A percentile compares a stretch with the other conserved stretches of the same genome.
Evolutionary conservation across 2,888 invertebrate genomes (phyloP).

Genomic region (Polyploca ridens): DNA sequence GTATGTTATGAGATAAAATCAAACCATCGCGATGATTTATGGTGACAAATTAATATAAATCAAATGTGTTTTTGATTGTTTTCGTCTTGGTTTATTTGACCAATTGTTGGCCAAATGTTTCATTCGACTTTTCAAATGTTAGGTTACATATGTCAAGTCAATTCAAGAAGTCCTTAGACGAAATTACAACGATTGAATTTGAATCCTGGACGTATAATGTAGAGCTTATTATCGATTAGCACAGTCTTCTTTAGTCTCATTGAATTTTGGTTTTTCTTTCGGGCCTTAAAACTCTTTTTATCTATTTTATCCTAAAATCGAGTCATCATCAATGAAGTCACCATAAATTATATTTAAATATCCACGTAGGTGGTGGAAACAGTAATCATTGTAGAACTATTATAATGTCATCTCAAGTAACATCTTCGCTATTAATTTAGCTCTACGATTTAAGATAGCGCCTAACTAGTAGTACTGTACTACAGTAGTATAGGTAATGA

Average conservation of each 20-base stretch:
- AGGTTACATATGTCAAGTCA: too few species aligned
- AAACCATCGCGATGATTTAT: slow-evolving; percentile 52
- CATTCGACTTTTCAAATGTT: too few species aligned
- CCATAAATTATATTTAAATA: not conserved
- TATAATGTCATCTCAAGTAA: slow-evolving; percentile 49
- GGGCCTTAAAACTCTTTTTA: not conserved
- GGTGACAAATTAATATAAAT: slow-evolving; percentile 50
- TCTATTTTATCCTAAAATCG: not conserved
- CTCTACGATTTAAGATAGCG: slow-evolving; percentile 29
- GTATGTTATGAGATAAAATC: slow-evolving; percentile 48
- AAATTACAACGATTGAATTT: too few species aligned
- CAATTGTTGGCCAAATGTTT: not conserved
- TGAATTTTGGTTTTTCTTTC: too few species aligned
- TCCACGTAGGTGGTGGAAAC: slow-evolving; percentile 9
- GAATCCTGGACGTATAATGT: too few species aligned
- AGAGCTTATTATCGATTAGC: too few species aligned
- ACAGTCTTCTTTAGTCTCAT: too few species aligned
- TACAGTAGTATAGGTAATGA: too few species aligned
- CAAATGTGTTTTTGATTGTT: slow-evolving; percentile 25
- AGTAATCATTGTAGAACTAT: slow-evolving; percentile 21
- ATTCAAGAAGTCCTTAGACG: too few species aligned
- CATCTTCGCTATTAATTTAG: slow-evolving; percentile 52
- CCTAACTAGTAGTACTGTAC: too few species aligned
- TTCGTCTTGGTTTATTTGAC: not conserved
- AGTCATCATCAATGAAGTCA: not conserved